Evolutionary conservation across 2,888 invertebrate genomes (phyloP).

Genomic region (Pyrgus malvae): DNA sequence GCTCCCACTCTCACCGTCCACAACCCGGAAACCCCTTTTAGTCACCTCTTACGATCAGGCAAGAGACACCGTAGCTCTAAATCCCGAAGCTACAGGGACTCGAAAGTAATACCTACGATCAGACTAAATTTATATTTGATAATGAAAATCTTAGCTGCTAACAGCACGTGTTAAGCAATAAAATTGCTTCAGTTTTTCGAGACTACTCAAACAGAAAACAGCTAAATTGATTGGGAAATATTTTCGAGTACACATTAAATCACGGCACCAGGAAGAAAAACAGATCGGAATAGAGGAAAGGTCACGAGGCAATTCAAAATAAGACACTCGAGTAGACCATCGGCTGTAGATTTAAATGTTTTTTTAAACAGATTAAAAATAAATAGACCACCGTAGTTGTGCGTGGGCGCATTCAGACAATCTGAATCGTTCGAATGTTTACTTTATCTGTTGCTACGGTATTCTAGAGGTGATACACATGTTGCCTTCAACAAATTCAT

Average conservation of each 20-base stretch:
- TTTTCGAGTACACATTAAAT: too few relatives aligned
- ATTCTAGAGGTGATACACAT: constrained; percentile 37
- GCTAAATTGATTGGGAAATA: too few relatives aligned
- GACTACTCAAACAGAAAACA: too few relatives aligned
- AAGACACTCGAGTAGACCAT: constrained; percentile 29
- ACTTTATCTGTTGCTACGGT: constrained; percentile 34
- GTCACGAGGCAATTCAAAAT: constrained; percentile 9
- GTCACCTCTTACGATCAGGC: too few relatives aligned
- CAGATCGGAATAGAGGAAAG: constrained; percentile 17
- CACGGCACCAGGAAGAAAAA: constrained; percentile 4
- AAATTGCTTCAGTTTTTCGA: too few relatives aligned
- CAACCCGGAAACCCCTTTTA: too few relatives aligned
- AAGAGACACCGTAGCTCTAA: too few relatives aligned
- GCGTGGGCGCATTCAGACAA: constrained; percentile 37
- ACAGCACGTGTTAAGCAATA: too few relatives aligned
- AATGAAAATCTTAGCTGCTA: too few relatives aligned
- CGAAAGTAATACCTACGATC: too few relatives aligned
- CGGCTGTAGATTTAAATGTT: constrained; percentile 32
- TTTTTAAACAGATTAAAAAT: constrained; percentile 42
- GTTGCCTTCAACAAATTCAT: constrained; percentile 32
- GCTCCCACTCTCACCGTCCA: too few relatives aligned
- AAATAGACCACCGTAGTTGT: constrained; percentile 45
- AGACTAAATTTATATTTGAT: not conserved
- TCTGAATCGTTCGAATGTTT: constrained; percentile 37
- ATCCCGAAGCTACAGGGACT: too few relatives aligned